These are phyloP conservation scores for Thecophora atra DNA, from an alignment of 2,888 invertebrate genomes.

Conservation along the genomic window DNA sequence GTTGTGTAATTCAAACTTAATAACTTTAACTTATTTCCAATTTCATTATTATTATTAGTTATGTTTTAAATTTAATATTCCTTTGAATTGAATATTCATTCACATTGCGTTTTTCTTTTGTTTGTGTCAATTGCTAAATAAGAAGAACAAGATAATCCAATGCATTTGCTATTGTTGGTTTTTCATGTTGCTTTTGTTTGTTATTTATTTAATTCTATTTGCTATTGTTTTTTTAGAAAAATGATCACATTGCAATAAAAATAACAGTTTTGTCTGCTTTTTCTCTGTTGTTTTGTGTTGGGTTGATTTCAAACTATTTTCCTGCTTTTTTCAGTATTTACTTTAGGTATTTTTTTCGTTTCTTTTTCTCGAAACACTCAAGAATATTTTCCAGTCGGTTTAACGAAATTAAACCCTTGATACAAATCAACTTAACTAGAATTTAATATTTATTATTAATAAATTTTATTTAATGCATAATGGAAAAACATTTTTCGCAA, in stretches of 20 bases:
- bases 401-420: too few relatives aligned
- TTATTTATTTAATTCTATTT: constrained; percentile 33
- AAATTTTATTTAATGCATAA: too few relatives aligned
- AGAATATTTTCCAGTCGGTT: too few relatives aligned
- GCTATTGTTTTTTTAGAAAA: constrained; percentile 36
- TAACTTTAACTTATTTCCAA: background rate
- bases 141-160: constrained; percentile 15
- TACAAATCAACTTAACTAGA: too few relatives aligned
- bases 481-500: too few relatives aligned
- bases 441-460: too few relatives aligned
- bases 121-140: constrained; percentile 16
- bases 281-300: too few relatives aligned
- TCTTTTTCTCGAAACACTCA: too few relatives aligned
- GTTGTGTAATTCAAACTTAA: constrained; percentile 4
- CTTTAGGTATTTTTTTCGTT: too few relatives aligned
- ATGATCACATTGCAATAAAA: constrained; percentile 33
- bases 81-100: background rate
- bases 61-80: background rate
- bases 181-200: constrained; percentile 25
- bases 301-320: constrained; percentile 4
- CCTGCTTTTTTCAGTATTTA: constrained; percentile 31
- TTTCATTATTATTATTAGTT: background rate
- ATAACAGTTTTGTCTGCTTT: constrained; percentile 34
- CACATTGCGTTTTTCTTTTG: constrained; percentile 21
- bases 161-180: constrained; percentile 31